Percentiles rank a stretch among this genome's conserved stretches.
Conservation (phyloP, 2,888 invertebrate genomes). For the Oscheius sp. region DNA sequence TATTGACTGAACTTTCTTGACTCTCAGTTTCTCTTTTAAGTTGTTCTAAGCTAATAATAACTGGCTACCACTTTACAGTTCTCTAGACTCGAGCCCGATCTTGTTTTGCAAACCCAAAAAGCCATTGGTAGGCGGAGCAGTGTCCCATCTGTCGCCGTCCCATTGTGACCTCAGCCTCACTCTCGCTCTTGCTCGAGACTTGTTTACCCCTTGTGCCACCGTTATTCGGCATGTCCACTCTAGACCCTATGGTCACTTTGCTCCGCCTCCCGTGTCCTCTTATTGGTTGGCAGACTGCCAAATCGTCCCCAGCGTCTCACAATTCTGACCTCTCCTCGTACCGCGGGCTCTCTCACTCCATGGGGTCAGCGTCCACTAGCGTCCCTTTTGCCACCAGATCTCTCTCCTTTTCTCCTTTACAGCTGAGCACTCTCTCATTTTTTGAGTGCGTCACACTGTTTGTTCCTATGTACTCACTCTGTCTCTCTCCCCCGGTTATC, state of each 20-base stretch:
- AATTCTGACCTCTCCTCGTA: conserved; percentile 24
- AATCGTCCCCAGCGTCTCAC: conserved; percentile 10
- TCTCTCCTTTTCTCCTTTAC: conserved; percentile 7
- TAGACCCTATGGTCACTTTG: conserved; percentile 13
- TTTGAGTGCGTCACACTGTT: conserved; percentile 19
- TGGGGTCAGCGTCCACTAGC: conserved; percentile 27
- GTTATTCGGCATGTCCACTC: conserved; percentile 14
- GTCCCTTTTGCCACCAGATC: conserved; percentile 13
- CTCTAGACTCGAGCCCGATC: too few relatives aligned
- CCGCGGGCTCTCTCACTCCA: neutral
- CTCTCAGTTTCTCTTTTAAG: too few relatives aligned
- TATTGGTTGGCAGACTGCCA: conserved; percentile 20
- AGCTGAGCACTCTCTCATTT: neutral
- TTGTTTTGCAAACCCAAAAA: too few relatives aligned
- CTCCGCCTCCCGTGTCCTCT: conserved; percentile 16
- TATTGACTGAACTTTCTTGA: too few relatives aligned
- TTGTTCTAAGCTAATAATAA: too few relatives aligned
- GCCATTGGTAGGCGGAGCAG: too few relatives aligned
- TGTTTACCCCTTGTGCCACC: conserved; percentile 32
- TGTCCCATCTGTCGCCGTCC: conserved; percentile 5
- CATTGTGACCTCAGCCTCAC: neutral
- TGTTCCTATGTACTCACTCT: conserved; percentile 17
- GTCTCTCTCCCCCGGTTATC: conserved; percentile 18
- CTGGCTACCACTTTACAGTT: too few relatives aligned
- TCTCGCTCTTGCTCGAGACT: conserved; percentile 2